phyloP scores from a whole-genome alignment of 1,140 invertebrate genomes.

The Drosophila kohkoa region DNA sequence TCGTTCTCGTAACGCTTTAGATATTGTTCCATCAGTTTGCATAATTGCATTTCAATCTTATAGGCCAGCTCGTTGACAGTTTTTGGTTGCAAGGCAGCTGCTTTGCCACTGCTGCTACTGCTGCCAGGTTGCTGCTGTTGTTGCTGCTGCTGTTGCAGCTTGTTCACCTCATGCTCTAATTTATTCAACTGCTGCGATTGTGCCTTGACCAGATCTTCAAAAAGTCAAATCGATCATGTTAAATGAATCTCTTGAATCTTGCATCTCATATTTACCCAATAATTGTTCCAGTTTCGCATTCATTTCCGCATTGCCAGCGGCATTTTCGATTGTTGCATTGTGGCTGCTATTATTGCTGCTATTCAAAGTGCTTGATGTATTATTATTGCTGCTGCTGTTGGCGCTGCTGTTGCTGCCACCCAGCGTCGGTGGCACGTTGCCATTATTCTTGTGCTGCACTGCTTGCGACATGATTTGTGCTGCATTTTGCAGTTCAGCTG shows the following conservation, averaged over 20 bases:
- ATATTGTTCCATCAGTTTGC: slow-evolving; percentile 82
- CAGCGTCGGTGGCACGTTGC: slow-evolving; percentile 65
- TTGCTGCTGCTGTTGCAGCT: slow-evolving; percentile 35
- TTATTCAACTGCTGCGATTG: slow-evolving; percentile 75
- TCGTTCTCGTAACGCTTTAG: slow-evolving; percentile 85
- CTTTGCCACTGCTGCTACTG: slow-evolving; percentile 32
- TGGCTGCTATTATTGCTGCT: slow-evolving; percentile 52
- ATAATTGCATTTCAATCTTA: slow-evolving; percentile 81
- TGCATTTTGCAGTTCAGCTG: slow-evolving; percentile 77
- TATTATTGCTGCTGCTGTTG: slow-evolving; percentile 48
- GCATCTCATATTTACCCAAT: slow-evolving; percentile 53
- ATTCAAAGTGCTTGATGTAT: slow-evolving; percentile 50
- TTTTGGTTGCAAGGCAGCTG: slow-evolving; percentile 50
- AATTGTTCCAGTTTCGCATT: slow-evolving; percentile 74
- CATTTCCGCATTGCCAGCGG: slow-evolving; percentile 46
- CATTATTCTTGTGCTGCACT: slow-evolving; percentile 76
- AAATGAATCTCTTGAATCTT: not conserved
- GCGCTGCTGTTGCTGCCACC: slow-evolving; percentile 40
- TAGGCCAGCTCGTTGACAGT: slow-evolving; percentile 75
- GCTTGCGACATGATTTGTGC: slow-evolving; percentile 80
- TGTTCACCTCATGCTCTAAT: slow-evolving; percentile 67
- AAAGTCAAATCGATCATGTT: slow-evolving; percentile 10
- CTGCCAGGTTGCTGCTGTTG: slow-evolving; percentile 38
- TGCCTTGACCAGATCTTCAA: slow-evolving; percentile 66
- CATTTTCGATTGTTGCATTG: slow-evolving; percentile 35